These are phyloP conservation scores for Champsocephalus esox DNA, from an alignment of 2,797 vertebrate genomes.

Conservation along the genomic window DNA sequence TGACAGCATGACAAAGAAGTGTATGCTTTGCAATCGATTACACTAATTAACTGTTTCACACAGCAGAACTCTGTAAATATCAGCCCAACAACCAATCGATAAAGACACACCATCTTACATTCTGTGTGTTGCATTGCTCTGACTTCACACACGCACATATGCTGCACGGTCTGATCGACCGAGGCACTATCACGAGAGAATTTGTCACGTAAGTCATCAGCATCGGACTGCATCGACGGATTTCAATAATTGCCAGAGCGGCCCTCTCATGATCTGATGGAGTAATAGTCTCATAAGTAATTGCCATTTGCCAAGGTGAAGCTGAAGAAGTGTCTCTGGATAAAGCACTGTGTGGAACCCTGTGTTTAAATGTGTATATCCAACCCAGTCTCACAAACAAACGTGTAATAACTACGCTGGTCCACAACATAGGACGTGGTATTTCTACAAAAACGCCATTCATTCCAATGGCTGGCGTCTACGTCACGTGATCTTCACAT, in stretches of 20 bases:
- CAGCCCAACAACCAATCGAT: slow-evolving; percentile 64
- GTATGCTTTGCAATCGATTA: slow-evolving; percentile 61
- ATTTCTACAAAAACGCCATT: no score
- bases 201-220: slow-evolving; percentile 41
- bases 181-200: slow-evolving; percentile 9
- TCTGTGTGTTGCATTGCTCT: slow-evolving; percentile 36
- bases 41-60: slow-evolving; percentile 74
- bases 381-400: no score
- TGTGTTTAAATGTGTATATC: no score
- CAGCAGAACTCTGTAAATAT: slow-evolving; percentile 69
- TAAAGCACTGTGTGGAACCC: not conserved
- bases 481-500: no score
- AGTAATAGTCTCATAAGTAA: slow-evolving; percentile 22
- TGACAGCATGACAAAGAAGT: slow-evolving; percentile 76
- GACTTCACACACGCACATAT: slow-evolving; percentile 42
- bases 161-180: slow-evolving; percentile 36
- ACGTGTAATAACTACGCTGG: no score
- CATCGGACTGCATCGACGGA: slow-evolving; percentile 14
- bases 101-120: slow-evolving; percentile 41
- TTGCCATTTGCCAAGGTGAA: slow-evolving; percentile 31
- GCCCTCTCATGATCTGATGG: slow-evolving; percentile 16
- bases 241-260: slow-evolving; percentile 16
- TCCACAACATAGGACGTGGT: no score
- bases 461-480: no score
- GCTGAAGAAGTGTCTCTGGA: not conserved